Percentiles rank a stretch among this genome's conserved stretches.
Evolutionary conservation across 2,113 vertebrate genomes (phyloP).

Genomic region (Actinemys pallida): DNA sequence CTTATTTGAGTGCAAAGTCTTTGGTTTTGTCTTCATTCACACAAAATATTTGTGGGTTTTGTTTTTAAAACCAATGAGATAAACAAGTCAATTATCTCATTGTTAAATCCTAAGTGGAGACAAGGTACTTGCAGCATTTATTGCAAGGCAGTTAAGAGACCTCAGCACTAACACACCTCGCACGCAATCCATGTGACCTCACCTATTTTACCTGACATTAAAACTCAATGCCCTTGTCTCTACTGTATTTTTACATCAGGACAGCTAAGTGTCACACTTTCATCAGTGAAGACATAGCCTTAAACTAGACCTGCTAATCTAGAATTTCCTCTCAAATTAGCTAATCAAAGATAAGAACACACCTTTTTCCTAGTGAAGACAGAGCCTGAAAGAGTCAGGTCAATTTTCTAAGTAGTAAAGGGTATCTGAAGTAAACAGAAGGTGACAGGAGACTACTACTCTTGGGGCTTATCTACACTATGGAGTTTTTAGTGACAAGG

Average conservation of each 20-base stretch:
- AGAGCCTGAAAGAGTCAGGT: neutral
- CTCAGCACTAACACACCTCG: neutral
- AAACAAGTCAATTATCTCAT: neutral
- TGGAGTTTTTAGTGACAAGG: no score
- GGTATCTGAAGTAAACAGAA: neutral
- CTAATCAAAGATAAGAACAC: neutral
- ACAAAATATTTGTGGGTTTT: no score
- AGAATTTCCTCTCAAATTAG: neutral
- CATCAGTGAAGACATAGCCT: neutral
- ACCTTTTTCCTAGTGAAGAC: neutral
- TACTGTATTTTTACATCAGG: neutral
- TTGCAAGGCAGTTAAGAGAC: neutral
- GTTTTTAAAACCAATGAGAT: neutral
- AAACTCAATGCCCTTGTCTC: neutral
- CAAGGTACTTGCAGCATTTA: neutral
- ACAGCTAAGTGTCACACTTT: neutral
- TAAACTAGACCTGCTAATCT: neutral
- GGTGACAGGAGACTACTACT: neutral
- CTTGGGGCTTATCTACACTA: no score
- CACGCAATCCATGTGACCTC: neutral
- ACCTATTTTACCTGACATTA: neutral
- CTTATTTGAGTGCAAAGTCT: neutral
- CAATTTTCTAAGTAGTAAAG: neutral
- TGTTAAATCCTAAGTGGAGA: neutral
- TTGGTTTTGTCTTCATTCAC: neutral